Conservation (phyloP, 2,113 vertebrate genomes). For the Scolopax mira region DNA sequence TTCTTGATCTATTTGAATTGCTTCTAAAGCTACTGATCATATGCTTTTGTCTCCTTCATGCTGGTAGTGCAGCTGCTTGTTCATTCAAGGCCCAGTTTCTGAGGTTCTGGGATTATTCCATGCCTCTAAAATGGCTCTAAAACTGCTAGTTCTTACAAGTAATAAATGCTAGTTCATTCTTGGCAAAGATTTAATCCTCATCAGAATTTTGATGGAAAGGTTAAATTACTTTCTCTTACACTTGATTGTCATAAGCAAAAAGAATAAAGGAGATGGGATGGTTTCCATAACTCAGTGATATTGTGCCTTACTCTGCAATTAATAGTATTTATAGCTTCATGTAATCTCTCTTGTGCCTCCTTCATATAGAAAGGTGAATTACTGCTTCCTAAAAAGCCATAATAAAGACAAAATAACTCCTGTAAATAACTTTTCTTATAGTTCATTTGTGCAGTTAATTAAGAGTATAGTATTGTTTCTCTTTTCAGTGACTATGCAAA, state of each 20-base stretch:
- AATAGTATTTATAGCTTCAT: slow-evolving; percentile 21
- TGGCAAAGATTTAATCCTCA: neutral
- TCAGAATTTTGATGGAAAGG: slow-evolving; percentile 28
- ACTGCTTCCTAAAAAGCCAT: neutral
- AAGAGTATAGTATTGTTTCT: neutral
- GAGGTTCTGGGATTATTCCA: neutral
- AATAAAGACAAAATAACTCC: neutral
- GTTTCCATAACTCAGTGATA: neutral
- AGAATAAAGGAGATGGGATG: neutral
- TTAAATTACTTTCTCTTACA: slow-evolving; percentile 31
- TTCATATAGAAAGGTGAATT: neutral
- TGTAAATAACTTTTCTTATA: neutral
- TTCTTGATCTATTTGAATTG: neutral
- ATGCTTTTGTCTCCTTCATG: neutral
- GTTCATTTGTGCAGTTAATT: neutral
- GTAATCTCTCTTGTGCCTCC: neutral
- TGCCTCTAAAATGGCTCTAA: neutral
- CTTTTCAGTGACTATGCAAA: neutral
- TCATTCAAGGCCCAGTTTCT: neutral
- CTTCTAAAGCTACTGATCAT: slow-evolving; percentile 40
- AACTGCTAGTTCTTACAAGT: neutral
- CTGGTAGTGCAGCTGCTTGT: neutral
- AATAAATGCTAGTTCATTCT: slow-evolving; percentile 20
- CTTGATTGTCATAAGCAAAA: slow-evolving; percentile 19
- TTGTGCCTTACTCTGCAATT: neutral